These are phyloP conservation scores for Parauchenoglanis punctatus DNA, from an alignment of 2,797 vertebrate species.

Conservation along the genomic window DNA sequence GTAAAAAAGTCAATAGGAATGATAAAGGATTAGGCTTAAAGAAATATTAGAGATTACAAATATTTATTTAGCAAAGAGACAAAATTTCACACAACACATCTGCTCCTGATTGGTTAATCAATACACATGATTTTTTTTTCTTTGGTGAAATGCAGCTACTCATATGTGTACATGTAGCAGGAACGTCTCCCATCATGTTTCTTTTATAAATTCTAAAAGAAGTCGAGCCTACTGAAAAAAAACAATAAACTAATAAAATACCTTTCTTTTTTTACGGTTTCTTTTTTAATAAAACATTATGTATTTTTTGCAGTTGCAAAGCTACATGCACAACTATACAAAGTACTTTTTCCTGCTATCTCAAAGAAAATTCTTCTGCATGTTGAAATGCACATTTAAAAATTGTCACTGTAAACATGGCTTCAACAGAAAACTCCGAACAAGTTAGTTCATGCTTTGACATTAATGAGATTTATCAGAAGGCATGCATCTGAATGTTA, in stretches of 20 bases:
- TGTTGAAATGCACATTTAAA: slow-evolving; percentile 69
- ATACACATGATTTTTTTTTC: neutral
- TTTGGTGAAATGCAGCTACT: slow-evolving; percentile 12
- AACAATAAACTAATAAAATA: neutral
- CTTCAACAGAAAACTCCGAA: slow-evolving; percentile 73
- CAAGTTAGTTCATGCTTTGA: slow-evolving; percentile 58
- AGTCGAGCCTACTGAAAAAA: neutral
- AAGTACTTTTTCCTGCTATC: slow-evolving; percentile 67
- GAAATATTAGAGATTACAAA: slow-evolving; percentile 11
- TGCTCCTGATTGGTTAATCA: neutral
- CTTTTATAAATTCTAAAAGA: neutral
- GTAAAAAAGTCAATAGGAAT: neutral
- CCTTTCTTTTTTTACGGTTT: neutral
- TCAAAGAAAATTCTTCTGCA: slow-evolving; percentile 63
- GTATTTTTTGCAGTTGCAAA: slow-evolving; percentile 74
- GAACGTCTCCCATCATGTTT: neutral
- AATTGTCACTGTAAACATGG: slow-evolving; percentile 77
- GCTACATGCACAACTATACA: slow-evolving; percentile 81
- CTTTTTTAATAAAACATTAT: slow-evolving; percentile 75
- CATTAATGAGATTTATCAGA: slow-evolving; percentile 39
- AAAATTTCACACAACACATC: neutral
- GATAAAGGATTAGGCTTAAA: neutral
- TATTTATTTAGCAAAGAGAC: slow-evolving; percentile 26
- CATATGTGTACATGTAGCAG: neutral
- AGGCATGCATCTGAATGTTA: slow-evolving; percentile 73